Conservation (phyloP, 2,797 vertebrate species). For the Rhynchonycteris naso region DNA sequence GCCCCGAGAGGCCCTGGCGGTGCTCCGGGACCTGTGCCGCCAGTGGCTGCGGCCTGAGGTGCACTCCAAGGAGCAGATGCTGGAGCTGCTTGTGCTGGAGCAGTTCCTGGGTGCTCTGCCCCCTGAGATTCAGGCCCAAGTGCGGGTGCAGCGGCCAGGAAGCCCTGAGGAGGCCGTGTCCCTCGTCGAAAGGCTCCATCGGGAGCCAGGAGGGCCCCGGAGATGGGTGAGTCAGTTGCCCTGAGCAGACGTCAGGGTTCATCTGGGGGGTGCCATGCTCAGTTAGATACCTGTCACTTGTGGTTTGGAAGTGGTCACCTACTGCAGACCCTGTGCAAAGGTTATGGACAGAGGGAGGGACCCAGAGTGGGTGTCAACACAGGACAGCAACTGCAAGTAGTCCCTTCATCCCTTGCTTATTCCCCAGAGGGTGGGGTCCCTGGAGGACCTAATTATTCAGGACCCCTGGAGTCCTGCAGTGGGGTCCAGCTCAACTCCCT, state of each 20-base stretch:
- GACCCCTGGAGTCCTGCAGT: neutral
- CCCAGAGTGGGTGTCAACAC: neutral
- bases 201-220: constrained; percentile 51
- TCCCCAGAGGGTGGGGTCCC: neutral
- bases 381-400: neutral
- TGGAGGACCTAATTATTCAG: neutral
- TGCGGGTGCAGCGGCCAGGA: constrained; percentile 56
- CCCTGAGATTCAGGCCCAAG: constrained; percentile 57
- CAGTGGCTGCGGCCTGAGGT: constrained; percentile 75
- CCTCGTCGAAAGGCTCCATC: constrained; percentile 50
- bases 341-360: neutral
- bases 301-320: neutral
- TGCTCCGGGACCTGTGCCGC: constrained; percentile 72
- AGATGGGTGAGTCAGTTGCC: constrained; percentile 72
- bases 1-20: constrained; percentile 63
- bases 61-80: constrained; percentile 78
- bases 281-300: neutral
- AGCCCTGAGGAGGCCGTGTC: constrained; percentile 69
- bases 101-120: constrained; percentile 76
- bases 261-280: neutral
- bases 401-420: neutral
- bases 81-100: constrained; percentile 80
- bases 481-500: neutral
- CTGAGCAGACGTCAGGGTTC: neutral
- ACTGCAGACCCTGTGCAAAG: neutral